phyloP scores from a whole-genome alignment of 2,888 invertebrate genomes.

The Sicus ferrugineus region DNA sequence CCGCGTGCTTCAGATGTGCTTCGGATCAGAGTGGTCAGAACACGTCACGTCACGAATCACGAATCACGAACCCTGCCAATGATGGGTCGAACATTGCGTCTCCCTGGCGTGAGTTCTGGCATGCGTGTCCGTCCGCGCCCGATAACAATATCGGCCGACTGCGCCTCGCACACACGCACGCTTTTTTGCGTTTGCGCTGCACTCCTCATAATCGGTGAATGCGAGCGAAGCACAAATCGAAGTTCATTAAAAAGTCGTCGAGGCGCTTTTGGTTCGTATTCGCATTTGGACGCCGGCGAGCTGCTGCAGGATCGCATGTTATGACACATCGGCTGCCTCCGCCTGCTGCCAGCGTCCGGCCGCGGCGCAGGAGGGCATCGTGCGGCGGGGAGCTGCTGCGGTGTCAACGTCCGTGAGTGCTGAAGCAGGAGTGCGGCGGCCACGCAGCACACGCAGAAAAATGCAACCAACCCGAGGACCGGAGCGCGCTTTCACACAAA shows the following conservation, averaged over 20 bases:
- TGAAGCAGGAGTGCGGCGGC: too few species aligned
- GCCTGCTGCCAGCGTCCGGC: background rate
- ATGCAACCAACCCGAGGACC: too few species aligned
- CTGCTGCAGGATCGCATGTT: constrained; percentile 22
- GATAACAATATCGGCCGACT: constrained; percentile 19
- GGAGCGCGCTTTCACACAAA: too few species aligned
- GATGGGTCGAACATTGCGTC: constrained; percentile 3
- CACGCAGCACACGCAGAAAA: too few species aligned
- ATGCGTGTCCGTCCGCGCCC: background rate
- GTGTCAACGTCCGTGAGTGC: too few species aligned
- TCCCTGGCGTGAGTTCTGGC: constrained; percentile 1
- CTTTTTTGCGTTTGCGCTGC: background rate
- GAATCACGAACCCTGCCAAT: constrained; percentile 22
- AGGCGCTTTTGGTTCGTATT: constrained; percentile 42
- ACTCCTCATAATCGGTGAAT: constrained; percentile 4
- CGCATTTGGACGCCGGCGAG: constrained; percentile 14
- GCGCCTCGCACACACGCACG: background rate
- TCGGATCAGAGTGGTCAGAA: constrained; percentile 35
- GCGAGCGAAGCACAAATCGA: constrained; percentile 27
- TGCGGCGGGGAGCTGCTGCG: background rate
- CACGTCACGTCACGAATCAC: constrained; percentile 36
- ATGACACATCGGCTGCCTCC: constrained; percentile 11
- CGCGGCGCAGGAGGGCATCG: background rate
- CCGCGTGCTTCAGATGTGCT: constrained; percentile 34
- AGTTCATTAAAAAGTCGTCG: constrained; percentile 44